phyloP scores from a whole-genome alignment of 1,140 invertebrate species.

The Diorhabda carinulata region DNA sequence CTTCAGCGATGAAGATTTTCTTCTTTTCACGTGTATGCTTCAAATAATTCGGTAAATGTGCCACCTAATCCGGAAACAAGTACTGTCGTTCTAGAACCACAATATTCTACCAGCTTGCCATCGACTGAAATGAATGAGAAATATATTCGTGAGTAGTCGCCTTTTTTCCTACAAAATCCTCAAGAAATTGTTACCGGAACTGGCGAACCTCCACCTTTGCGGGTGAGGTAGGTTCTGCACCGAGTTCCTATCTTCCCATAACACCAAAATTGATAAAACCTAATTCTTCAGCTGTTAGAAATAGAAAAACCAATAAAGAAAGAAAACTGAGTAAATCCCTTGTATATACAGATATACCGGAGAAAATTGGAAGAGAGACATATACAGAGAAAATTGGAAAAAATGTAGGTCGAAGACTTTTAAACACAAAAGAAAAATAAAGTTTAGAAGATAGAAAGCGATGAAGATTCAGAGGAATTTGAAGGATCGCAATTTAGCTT shows the following conservation, averaged over 20 bases:
- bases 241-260: constrained; percentile 5
- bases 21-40: constrained; percentile 14
- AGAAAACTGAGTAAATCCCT: constrained; percentile 5
- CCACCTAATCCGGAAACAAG: constrained; percentile 24
- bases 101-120: constrained; percentile 20
- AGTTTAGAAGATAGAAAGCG: too few species aligned
- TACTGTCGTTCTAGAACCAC: neutral
- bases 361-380: too few species aligned
- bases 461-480: too few species aligned
- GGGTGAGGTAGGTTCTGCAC: too few species aligned
- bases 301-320: neutral
- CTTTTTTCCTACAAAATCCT: constrained; percentile 16
- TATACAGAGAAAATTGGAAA: too few species aligned
- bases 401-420: constrained; percentile 8
- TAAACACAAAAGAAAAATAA: neutral
- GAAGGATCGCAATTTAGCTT: too few species aligned
- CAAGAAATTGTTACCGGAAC: constrained; percentile 6
- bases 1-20: constrained; percentile 13
- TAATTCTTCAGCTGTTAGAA: too few species aligned
- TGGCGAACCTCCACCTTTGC: too few species aligned
- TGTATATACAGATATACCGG: too few species aligned
- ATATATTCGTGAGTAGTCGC: constrained; percentile 17
- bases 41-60: constrained; percentile 17
- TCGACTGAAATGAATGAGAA: constrained; percentile 26
- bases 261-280: constrained; percentile 23